These are phyloP conservation scores for Bombus sylvicola DNA, from an alignment of 1,140 invertebrate species.

Conservation along the genomic window DNA sequence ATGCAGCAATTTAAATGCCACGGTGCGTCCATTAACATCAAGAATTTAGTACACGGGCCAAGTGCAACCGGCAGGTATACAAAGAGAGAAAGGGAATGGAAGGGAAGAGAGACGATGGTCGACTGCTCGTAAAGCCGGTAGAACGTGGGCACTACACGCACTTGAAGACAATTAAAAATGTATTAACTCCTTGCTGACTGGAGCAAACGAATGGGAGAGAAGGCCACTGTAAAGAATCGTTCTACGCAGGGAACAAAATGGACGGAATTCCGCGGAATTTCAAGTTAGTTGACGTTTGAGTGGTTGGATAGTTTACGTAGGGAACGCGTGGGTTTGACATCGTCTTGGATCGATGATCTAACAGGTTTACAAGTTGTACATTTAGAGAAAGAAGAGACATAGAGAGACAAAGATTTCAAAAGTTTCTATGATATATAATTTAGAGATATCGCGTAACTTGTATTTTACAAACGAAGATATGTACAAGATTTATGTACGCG, in stretches of 20 bases:
- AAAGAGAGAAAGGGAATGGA: background rate
- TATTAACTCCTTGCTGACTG: conserved; percentile 16
- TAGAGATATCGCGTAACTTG: too few relatives aligned
- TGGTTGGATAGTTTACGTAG: background rate
- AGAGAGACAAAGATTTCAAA: too few relatives aligned
- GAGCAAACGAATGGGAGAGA: background rate
- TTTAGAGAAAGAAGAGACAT: too few relatives aligned
- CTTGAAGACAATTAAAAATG: conserved; percentile 41
- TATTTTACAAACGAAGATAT: too few relatives aligned
- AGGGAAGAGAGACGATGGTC: background rate
- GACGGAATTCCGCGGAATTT: background rate
- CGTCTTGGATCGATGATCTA: too few relatives aligned
- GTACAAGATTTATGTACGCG: too few relatives aligned
- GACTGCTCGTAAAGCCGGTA: background rate
- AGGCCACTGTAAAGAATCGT: background rate
- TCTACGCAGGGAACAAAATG: background rate
- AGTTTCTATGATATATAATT: too few relatives aligned
- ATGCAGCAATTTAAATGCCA: conserved; percentile 27
- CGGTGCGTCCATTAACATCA: conserved; percentile 24
- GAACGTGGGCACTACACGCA: conserved; percentile 2
- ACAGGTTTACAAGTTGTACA: too few relatives aligned
- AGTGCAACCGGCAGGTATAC: conserved; percentile 3
- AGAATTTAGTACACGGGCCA: conserved; percentile 7
- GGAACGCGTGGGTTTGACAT: too few relatives aligned
- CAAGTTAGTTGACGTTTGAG: background rate